Conservation (phyloP, 2,113 vertebrate species). For the Lophotis ruficrista region DNA sequence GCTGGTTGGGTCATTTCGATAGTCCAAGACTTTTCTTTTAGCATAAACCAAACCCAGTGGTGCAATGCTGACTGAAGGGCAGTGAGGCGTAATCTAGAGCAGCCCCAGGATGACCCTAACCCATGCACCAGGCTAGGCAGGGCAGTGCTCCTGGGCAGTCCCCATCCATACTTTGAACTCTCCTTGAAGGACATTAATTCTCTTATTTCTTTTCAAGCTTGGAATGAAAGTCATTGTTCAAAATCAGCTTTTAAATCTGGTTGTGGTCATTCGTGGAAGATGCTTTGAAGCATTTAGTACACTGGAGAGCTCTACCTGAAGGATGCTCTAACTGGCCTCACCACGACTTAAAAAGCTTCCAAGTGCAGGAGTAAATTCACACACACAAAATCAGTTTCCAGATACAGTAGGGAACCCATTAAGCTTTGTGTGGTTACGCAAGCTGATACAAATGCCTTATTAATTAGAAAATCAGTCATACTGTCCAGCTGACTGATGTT, state of each 20-base stretch:
- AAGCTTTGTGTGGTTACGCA: constrained; percentile 68
- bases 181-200: not conserved
- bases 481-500: constrained; percentile 75
- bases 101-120: not conserved
- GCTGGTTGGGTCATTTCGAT: not conserved
- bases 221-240: not conserved
- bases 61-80: not conserved
- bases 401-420: constrained; percentile 61
- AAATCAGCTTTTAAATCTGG: not conserved
- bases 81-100: rapidly evolving
- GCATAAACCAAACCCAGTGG: not conserved
- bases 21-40: not conserved
- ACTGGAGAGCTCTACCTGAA: not conserved
- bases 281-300: not conserved
- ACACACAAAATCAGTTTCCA: constrained; percentile 45
- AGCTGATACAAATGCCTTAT: constrained; percentile 74
- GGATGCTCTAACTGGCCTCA: not conserved
- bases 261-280: not conserved
- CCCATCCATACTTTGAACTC: not conserved
- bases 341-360: constrained; percentile 1
- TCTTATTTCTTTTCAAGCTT: not conserved
- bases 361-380: constrained; percentile 51
- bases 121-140: not conserved
- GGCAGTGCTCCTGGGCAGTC: not conserved
- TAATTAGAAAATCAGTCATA: constrained; percentile 82